phyloP scores from a whole-genome alignment of 2,113 vertebrate species.

The Turnix velox region DNA sequence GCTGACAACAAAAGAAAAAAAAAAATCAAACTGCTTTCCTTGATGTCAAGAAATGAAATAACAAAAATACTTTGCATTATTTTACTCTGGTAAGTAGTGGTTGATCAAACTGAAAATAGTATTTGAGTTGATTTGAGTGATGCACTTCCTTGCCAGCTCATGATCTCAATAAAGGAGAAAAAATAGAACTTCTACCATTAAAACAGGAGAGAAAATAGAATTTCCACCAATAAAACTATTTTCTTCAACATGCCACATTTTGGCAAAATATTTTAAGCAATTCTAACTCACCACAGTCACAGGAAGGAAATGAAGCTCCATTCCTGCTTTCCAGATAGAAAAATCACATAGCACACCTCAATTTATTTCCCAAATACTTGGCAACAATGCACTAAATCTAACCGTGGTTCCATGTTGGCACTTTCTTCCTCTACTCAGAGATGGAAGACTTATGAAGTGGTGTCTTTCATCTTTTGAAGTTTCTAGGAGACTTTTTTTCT shows the following conservation, averaged over 20 bases:
- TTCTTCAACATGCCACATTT: neutral
- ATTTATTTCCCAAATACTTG: neutral
- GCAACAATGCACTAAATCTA: neutral
- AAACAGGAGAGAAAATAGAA: neutral
- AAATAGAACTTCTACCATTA: neutral
- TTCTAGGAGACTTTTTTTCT: neutral
- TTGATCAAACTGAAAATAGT: too few species aligned
- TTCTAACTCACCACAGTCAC: neutral
- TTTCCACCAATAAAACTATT: neutral
- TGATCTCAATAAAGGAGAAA: neutral
- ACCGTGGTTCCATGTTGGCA: neutral
- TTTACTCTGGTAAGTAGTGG: neutral
- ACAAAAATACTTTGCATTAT: neutral
- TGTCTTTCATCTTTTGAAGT: constrained; percentile 15
- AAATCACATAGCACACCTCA: neutral
- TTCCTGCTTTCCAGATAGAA: neutral
- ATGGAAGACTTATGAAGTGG: constrained; percentile 11
- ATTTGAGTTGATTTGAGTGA: neutral
- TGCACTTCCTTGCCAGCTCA: neutral
- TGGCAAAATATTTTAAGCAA: neutral
- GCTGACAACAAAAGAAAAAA: neutral
- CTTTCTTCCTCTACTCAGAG: neutral
- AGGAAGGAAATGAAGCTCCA: neutral
- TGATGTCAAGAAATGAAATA: neutral
- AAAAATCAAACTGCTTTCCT: neutral